A percentile compares a stretch with the other conserved stretches of the same genome.
Evolutionary conservation across 2,888 invertebrate genomes (phyloP).

Genomic region (Parnassius mnemosyne): DNA sequence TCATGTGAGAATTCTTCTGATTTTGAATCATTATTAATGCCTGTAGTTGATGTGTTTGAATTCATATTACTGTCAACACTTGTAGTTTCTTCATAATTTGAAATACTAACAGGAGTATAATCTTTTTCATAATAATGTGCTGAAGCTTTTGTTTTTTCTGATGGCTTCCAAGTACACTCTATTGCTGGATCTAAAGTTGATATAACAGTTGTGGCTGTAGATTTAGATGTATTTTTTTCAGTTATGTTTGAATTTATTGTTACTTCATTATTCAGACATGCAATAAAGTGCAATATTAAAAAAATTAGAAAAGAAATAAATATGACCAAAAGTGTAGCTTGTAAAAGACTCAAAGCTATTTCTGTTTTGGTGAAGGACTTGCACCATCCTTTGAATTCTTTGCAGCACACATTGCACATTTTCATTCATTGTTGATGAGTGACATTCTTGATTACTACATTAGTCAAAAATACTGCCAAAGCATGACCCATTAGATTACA

Average conservation of each 20-base stretch:
- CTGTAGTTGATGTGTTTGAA: background rate
- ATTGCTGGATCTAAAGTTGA: slow-evolving; percentile 32
- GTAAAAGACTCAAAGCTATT: slow-evolving; percentile 44
- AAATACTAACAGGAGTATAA: background rate
- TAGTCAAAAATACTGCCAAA: slow-evolving; percentile 26
- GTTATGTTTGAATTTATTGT: background rate
- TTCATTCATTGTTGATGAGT: slow-evolving; percentile 33
- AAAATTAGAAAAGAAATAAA: slow-evolving; percentile 52
- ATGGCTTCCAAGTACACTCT: slow-evolving; percentile 61
- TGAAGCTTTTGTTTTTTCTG: slow-evolving; percentile 45
- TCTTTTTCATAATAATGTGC: slow-evolving; percentile 45
- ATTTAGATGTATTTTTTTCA: background rate
- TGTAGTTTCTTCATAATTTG: background rate
- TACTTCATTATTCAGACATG: slow-evolving; percentile 36
- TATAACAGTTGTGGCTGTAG: background rate
- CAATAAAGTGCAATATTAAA: slow-evolving; percentile 54
- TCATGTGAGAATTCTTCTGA: slow-evolving; percentile 36
- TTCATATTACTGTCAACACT: background rate
- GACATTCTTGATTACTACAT: slow-evolving; percentile 24
- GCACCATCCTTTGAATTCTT: slow-evolving; percentile 60
- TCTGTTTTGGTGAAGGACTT: slow-evolving; percentile 63
- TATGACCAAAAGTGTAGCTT: slow-evolving; percentile 47
- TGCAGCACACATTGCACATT: slow-evolving; percentile 60
- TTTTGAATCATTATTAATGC: slow-evolving; percentile 2
- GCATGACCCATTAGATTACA: slow-evolving; percentile 31